Base-by-base conservation (phyloP, 1,140 invertebrate genomes). In the Acromyrmex heyeri region DNA sequence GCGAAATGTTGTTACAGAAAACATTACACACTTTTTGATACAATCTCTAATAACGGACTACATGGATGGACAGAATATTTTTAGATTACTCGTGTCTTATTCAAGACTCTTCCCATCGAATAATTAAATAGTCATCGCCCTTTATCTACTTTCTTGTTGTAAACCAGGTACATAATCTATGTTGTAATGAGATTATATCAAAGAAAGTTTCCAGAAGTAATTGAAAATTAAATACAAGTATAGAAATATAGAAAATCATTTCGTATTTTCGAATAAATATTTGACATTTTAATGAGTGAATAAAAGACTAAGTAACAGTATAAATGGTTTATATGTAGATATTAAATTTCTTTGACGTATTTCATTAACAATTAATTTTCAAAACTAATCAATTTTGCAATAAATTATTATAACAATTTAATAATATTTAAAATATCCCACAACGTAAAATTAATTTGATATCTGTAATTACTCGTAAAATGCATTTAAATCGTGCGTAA, bases 71-170 rank as follows among this genome's bases (percentile, higher is more conserved):
- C 27, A 27, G 57, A 87, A 87, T 90, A 90, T 89, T 87, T 90
- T 89, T 90, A 90, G 89, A 89, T 34, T 85, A 67, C 85, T 85
- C 85, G 69, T 85, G 69, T 38, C 89, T 70, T 34, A 34, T 34
- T 81, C 78, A 57, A 79, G 79, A 85, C 75, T 89, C 89, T 87
- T 81, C 79, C 30, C 24, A 50, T 12, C 55, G 34, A 53, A 67
- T 59, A 48, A 77, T 59, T 82, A 88, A 90, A 87, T 86, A 85
- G 50, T 69, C 62, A 85, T 87, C 85, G 65, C 65, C 87, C 85
- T 90, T 44, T 87, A 90, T 89, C 78, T 87, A 79, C 62, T 85
- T 85, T 89, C 75, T 89, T 87, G 27, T 89, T 76, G 38, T 44
- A 38, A 53, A 79, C 87, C 78, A 90, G 59, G 67, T 87, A 78